Evolutionary conservation across 2,113 vertebrate species (phyloP).

Genomic region (Brachyhypopomus occidentalis): DNA sequence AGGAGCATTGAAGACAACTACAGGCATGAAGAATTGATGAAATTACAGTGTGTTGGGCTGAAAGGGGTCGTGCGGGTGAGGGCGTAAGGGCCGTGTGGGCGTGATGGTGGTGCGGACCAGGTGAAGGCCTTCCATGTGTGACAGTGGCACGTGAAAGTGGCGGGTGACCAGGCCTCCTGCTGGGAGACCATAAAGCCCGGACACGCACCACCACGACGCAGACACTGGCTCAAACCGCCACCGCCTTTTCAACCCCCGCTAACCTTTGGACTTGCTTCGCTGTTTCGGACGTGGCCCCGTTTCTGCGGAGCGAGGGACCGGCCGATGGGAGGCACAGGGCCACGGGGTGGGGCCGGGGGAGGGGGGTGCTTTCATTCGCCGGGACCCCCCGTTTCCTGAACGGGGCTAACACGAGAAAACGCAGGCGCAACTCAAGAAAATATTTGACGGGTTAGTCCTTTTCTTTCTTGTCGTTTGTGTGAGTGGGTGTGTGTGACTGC

Average conservation of each 20-base stretch:
- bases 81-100: slow-evolving; percentile 71
- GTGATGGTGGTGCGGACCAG: slow-evolving; percentile 80
- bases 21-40: slow-evolving; percentile 85
- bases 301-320: slow-evolving; percentile 44
- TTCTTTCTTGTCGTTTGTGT: slow-evolving; percentile 33
- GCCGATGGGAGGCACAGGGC: slow-evolving; percentile 52
- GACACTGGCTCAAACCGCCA: slow-evolving; percentile 55
- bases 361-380: slow-evolving; percentile 51
- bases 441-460: slow-evolving; percentile 37
- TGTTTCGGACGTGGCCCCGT: slow-evolving; percentile 62
- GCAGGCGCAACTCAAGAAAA: slow-evolving; percentile 35
- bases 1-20: slow-evolving; percentile 78
- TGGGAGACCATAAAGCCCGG: slow-evolving; percentile 71
- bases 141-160: slow-evolving; percentile 70
- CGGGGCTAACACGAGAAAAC: slow-evolving; percentile 47
- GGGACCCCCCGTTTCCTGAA: slow-evolving; percentile 38
- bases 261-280: slow-evolving; percentile 58
- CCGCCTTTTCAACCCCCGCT: slow-evolving; percentile 50
- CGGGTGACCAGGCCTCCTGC: slow-evolving; percentile 71
- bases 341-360: slow-evolving; percentile 7
- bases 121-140: slow-evolving; percentile 73
- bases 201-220: slow-evolving; percentile 58
- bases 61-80: slow-evolving; percentile 66
- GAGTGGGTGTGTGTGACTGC: slow-evolving; percentile 62
- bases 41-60: slow-evolving; percentile 82